Evolutionary conservation across 1,140 invertebrate species (phyloP).

Genomic region (Hormaphis cornu): DNA sequence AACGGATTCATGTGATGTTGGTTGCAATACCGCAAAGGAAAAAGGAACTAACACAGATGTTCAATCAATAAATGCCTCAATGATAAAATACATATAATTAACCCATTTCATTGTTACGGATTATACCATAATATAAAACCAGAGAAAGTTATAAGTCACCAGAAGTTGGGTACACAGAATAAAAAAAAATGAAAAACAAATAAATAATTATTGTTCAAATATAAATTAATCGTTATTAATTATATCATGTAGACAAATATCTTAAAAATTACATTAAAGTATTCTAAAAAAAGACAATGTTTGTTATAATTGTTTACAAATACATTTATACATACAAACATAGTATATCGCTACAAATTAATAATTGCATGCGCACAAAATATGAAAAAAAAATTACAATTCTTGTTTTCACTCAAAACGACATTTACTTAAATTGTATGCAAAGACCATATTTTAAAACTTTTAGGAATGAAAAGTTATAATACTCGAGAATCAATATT

Average conservation of each 20-base stretch:
- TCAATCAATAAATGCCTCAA: neutral
- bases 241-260: slow-evolving; percentile 21
- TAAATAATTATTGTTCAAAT: slow-evolving; percentile 12
- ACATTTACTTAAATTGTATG: slow-evolving; percentile 4
- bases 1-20: neutral
- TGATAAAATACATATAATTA: no score
- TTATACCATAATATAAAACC: no score
- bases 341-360: slow-evolving; percentile 14
- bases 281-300: slow-evolving; percentile 16
- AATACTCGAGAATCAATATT: slow-evolving; percentile 20
- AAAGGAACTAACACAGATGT: slow-evolving; percentile 8
- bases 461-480: slow-evolving; percentile 31
- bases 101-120: no score
- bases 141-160: no score
- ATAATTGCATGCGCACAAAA: neutral
- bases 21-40: neutral
- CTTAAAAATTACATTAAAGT: slow-evolving; percentile 24
- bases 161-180: neutral
- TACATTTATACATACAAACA: slow-evolving; percentile 23
- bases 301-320: slow-evolving; percentile 23
- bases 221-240: slow-evolving; percentile 5
- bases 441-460: neutral
- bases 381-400: slow-evolving; percentile 9
- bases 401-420: slow-evolving; percentile 17
- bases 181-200: neutral